Percentiles rank a stretch among this genome's conserved stretches.
These are phyloP conservation scores for Littorina saxatilis DNA, from an alignment of 1,140 invertebrate genomes.

Conservation along the genomic window DNA sequence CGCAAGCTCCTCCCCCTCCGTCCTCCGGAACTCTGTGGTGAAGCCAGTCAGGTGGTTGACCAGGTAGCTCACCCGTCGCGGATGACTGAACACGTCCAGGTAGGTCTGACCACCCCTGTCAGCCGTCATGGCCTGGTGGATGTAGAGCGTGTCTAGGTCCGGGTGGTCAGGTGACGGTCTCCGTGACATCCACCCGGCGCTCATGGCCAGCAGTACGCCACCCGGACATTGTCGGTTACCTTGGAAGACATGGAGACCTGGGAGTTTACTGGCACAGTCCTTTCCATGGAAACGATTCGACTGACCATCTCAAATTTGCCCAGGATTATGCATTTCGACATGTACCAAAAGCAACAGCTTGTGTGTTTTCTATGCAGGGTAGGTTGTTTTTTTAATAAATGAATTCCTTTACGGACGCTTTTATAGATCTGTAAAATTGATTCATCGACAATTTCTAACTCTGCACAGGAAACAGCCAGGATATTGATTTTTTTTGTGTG, in stretches of 20 bases:
- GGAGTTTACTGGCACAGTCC: neutral
- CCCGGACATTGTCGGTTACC: conserved; percentile 50
- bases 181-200: conserved; percentile 44
- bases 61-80: conserved; percentile 53
- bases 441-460: too few relatives aligned
- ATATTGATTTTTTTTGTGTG: too few relatives aligned
- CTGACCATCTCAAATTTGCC: too few relatives aligned
- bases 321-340: neutral
- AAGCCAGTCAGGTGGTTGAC: conserved; percentile 49
- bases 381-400: neutral
- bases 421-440: too few relatives aligned
- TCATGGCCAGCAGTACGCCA: conserved; percentile 50
- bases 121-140: conserved; percentile 52
- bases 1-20: conserved; percentile 47
- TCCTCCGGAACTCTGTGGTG: conserved; percentile 40
- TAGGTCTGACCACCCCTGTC: conserved; percentile 43
- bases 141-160: conserved; percentile 39
- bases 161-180: conserved; percentile 19
- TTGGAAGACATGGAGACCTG: neutral
- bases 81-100: conserved; percentile 50
- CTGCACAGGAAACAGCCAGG: too few relatives aligned
- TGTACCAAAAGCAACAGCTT: neutral
- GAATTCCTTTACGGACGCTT: neutral
- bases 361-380: too few relatives aligned
- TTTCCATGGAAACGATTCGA: too few relatives aligned